Percentiles rank a stretch among this genome's conserved stretches.
These are phyloP conservation scores for Phymorhynchus buccinoides DNA, from an alignment of 1,140 invertebrate species.

Conservation along the genomic window DNA sequence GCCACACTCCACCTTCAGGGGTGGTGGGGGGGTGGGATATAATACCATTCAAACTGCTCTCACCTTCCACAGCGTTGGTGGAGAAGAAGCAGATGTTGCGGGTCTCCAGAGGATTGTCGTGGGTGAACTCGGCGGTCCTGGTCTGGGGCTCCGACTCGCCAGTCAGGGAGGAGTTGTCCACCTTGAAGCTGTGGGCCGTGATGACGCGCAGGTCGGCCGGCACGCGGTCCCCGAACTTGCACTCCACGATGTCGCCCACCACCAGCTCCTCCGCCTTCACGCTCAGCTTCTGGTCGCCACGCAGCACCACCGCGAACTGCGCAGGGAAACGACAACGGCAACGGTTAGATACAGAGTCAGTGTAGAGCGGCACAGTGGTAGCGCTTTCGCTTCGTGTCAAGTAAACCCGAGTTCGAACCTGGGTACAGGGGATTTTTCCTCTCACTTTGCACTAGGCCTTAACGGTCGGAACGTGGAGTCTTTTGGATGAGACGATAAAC, in stretches of 20 bases:
- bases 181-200: conserved; percentile 80
- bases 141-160: conserved; percentile 97
- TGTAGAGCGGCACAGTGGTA: too few relatives aligned
- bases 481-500: too few relatives aligned
- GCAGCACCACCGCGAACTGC: conserved; percentile 94
- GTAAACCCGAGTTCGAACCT: too few relatives aligned
- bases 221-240: conserved; percentile 86
- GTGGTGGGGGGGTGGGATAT: too few relatives aligned
- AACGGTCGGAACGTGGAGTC: too few relatives aligned
- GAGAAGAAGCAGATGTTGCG: conserved; percentile 98
- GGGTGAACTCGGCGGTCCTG: conserved; percentile 90
- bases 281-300: conserved; percentile 94
- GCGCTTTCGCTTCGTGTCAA: too few relatives aligned
- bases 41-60: conserved; percentile 3
- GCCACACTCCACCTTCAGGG: too few relatives aligned
- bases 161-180: conserved; percentile 83
- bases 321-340: conserved; percentile 93
- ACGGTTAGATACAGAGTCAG: too few relatives aligned
- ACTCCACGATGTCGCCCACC: conserved; percentile 87
- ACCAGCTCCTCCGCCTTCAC: conserved; percentile 80
- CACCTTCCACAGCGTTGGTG: conserved; percentile 95
- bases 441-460: too few relatives aligned
- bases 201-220: conserved; percentile 89
- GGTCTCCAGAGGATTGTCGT: conserved; percentile 96
- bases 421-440: too few relatives aligned